phyloP scores from a whole-genome alignment of 2,797 vertebrate genomes.

The Melanotaenia nigrans region DNA sequence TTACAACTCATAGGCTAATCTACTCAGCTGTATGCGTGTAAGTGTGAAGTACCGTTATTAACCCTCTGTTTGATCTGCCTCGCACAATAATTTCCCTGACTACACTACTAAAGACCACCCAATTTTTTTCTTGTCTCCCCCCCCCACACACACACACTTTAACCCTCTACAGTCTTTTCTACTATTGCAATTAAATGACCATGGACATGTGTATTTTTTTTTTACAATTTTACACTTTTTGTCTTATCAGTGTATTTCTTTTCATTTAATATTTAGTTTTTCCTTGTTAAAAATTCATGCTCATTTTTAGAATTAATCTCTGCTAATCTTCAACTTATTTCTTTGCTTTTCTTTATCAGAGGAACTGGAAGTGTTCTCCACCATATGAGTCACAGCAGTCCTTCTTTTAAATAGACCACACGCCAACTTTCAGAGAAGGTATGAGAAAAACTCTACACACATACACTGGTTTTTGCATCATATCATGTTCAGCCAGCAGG shows the following conservation, averaged over 20 bases:
- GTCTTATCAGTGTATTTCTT: not conserved
- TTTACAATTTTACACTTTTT: not conserved
- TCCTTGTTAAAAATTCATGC: slow-evolving; percentile 1
- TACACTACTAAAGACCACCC: slow-evolving; percentile 86
- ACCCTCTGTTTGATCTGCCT: slow-evolving; percentile 87
- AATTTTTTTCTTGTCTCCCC: slow-evolving; percentile 16
- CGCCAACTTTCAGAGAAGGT: slow-evolving; percentile 82
- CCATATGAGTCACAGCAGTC: slow-evolving; percentile 72
- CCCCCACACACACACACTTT: no score
- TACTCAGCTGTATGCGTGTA: slow-evolving; percentile 64
- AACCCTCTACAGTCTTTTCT: slow-evolving; percentile 12
- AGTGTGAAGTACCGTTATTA: slow-evolving; percentile 83
- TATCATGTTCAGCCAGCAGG: not conserved
- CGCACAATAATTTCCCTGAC: slow-evolving; percentile 85
- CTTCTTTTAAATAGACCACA: slow-evolving; percentile 80
- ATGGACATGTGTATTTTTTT: not conserved
- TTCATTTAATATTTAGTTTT: not conserved
- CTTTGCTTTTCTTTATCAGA: slow-evolving; percentile 79
- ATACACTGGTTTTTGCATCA: not conserved
- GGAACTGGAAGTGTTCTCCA: slow-evolving; percentile 70
- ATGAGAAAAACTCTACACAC: slow-evolving; percentile 36
- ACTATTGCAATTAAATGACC: slow-evolving; percentile 20
- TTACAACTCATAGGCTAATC: slow-evolving; percentile 86
- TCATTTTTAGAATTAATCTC: not conserved
- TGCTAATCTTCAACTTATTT: slow-evolving; percentile 67